phyloP scores from a whole-genome alignment of 2,888 invertebrate genomes.

The Merodon equestris region DNA sequence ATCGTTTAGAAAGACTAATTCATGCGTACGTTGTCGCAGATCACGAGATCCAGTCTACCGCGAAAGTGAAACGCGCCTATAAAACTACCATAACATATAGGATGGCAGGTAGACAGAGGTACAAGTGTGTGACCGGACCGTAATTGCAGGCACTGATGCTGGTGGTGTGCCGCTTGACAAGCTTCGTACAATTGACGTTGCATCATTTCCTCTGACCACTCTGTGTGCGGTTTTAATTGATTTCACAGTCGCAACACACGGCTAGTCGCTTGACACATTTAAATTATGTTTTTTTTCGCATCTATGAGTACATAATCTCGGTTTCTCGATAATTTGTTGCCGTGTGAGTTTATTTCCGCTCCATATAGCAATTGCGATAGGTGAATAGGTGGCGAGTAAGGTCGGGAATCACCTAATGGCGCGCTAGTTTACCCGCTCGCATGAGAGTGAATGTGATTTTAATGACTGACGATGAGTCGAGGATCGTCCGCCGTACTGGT shows the following conservation, averaged over 20 bases:
- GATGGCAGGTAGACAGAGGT: conserved; percentile 7
- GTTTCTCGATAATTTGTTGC: conserved; percentile 50
- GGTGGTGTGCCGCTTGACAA: conserved; percentile 65
- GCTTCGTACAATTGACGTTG: conserved; percentile 63
- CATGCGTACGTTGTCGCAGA: conserved; percentile 38
- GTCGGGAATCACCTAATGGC: conserved; percentile 53
- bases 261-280: conserved; percentile 61
- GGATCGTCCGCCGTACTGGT: too few species aligned
- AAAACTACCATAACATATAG: conserved; percentile 52
- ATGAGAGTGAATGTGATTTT: conserved; percentile 44
- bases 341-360: conserved; percentile 55
- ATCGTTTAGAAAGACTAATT: conserved; percentile 51
- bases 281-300: conserved; percentile 46
- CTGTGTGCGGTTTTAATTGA: conserved; percentile 56
- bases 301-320: neutral
- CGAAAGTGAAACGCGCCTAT: conserved; percentile 66
- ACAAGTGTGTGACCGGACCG: conserved; percentile 42
- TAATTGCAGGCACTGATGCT: conserved; percentile 27
- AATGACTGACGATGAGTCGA: conserved; percentile 9
- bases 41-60: conserved; percentile 28
- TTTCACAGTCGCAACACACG: conserved; percentile 55
- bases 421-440: conserved; percentile 10
- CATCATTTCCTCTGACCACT: conserved; percentile 62
- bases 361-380: conserved; percentile 37
- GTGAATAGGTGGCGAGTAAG: conserved; percentile 17